Base-by-base conservation (phyloP, 2,113 vertebrate genomes). In the Corydoras maculifer region DNA sequence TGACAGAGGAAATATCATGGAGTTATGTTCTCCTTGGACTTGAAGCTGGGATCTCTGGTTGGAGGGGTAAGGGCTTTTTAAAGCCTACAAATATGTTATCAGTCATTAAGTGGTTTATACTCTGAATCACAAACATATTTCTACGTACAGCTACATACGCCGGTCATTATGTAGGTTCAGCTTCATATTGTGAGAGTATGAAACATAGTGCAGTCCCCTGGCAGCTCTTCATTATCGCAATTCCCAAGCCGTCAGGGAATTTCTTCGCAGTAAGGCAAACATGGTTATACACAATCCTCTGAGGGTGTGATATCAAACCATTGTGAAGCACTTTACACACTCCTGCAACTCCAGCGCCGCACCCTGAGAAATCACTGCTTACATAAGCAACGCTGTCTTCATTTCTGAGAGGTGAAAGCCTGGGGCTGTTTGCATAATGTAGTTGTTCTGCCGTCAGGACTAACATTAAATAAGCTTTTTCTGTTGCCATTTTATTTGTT, bases 201-300 rank as follows among this genome's bases (percentile, higher is more conserved):
- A 43, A 43, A 43, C 35, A 43, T 43, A 43, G 50, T 8, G 13
- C n/a, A 14, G 18, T 43, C 31, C 65, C 65, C 14, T 7, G 14
- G 9, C 5, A 12, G 30, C 54, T 68, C 65, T 10, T 67, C 54
- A 58, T 58, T 11, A 55, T 30, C 3, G 50, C 30, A 35, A 54
- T 55, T 62, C 30, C 13, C 13, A 25, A 35, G 18, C 51, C 61
- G 48, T 4, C 35, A 54, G 15, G 50, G n/a, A 8, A 31, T 14
- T 2, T 18, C 9, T 14, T 66, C 30, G 25, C 6, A 13, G 55
- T 30, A 7, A 12, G 10, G n/a, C 8, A 8, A 54, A 67, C n/a
- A 54, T 3, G 6, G 29, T 72, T 69, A 43, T 43, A 43, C 35
- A 55, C 43, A 48, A 72, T 70, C 77, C 68, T 78, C 57, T 3